Base-by-base conservation (phyloP, 1,140 invertebrate genomes). In the Helicoverpa zea region DNA sequence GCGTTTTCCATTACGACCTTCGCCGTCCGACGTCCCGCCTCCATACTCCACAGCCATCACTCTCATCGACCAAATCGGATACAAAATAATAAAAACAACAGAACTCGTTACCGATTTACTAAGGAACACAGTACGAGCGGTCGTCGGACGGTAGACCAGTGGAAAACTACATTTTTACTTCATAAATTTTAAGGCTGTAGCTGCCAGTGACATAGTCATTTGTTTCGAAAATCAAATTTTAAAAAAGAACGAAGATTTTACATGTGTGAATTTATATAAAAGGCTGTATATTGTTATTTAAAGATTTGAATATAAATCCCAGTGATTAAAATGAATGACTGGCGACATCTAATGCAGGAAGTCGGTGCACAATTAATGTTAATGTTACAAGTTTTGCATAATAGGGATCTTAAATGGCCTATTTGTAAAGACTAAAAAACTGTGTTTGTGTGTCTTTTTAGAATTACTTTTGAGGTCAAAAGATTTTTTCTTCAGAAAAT, bases 71-170 rank as follows among this genome's bases (percentile, higher is more conserved):
- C 94, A 95, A 66, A 94, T 95, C 77, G 94, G 94, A 2, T 91
- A 91, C 85, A 95, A 95, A 84, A 95, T 95, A 81, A 95, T 95
- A 72, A 87, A 88, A 30, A 95, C 95, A 0, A 95, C 95, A 5
- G 94, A 95, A 85, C 88, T 95, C 7, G 91, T 95, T 52, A 94
- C 93, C 0, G 94, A 94, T 59, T 87, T 95, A 47, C 79, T 95
- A 29, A 95, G 87, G 76, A 95, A 95, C 80, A 95, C 95, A 5
- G 95, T 95, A 0, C 81, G 93, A 66, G 94, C 94, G 29, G 94
- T 95, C 0, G 91, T 94, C 5, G 94, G 95, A 2, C 86, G 89
- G 83, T 87, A 84, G n/a, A 75, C 61, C 13, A 52, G 23, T 29
- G n/a, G 16, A 72, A 35, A 56, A 82, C 52, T 56, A 73, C 29